Evolutionary conservation across 2,888 invertebrate genomes (phyloP).

Genomic region (Desoria tigrina): DNA sequence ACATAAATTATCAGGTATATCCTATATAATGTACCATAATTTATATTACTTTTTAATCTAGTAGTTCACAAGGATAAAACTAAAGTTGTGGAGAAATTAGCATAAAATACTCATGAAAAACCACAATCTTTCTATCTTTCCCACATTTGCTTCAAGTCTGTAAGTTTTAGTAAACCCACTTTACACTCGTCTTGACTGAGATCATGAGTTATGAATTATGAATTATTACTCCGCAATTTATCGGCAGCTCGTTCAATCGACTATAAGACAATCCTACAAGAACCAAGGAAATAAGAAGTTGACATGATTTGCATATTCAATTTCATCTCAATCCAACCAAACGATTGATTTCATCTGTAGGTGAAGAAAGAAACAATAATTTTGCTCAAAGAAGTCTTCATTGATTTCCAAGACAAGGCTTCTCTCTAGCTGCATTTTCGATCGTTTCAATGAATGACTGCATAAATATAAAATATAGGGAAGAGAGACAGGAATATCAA

Average conservation of each 20-base stretch:
- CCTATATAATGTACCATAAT: too few species aligned
- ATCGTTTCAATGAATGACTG: too few species aligned
- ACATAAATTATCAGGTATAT: too few species aligned
- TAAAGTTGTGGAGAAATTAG: not conserved
- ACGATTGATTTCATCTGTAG: too few species aligned
- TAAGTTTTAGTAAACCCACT: not conserved
- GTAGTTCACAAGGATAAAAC: too few species aligned
- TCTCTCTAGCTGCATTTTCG: too few species aligned
- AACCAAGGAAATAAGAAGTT: slow-evolving; percentile 3
- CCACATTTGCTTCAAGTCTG: not conserved
- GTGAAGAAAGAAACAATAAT: not conserved
- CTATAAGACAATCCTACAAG: slow-evolving; percentile 2
- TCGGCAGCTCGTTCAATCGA: slow-evolving; percentile 12
- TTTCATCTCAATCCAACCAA: not conserved
- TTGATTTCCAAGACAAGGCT: too few species aligned
- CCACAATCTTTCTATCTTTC: slow-evolving; percentile 1
- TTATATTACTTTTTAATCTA: too few species aligned
- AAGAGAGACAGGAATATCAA: too few species aligned
- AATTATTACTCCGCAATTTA: slow-evolving; percentile 13
- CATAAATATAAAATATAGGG: too few species aligned
- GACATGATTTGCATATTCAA: not conserved
- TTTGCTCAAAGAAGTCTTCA: too few species aligned
- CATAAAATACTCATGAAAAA: slow-evolving; percentile 8
- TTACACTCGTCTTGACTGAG: not conserved
- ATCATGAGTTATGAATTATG: not conserved